These are phyloP conservation scores for Gerris buenoi DNA, from an alignment of 1,140 invertebrate genomes.

Conservation along the genomic window DNA sequence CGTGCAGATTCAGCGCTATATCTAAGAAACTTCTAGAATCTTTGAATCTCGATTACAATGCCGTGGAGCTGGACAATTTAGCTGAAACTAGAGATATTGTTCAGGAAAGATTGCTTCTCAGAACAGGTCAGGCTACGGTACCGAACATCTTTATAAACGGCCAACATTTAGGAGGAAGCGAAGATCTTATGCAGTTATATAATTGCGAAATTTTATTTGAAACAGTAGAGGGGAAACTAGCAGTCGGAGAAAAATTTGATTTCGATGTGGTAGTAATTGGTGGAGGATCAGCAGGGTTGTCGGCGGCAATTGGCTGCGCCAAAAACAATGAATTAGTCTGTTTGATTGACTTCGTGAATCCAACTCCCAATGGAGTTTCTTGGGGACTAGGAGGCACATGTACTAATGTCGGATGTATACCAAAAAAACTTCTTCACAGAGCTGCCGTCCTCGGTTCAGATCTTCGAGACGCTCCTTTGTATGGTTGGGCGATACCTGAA, in stretches of 20 bases:
- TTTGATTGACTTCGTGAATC: constrained; percentile 45
- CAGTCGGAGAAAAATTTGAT: constrained; percentile 30
- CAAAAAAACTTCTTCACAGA: constrained; percentile 54
- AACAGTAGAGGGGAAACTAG: neutral
- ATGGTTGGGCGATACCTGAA: constrained; percentile 33
- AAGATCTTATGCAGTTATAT: neutral
- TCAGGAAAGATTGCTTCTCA: constrained; percentile 55
- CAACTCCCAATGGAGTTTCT: constrained; percentile 33
- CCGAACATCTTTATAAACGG: constrained; percentile 82
- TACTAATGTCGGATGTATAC: constrained; percentile 54
- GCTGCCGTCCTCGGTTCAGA: constrained; percentile 18
- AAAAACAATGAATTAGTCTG: constrained; percentile 40
- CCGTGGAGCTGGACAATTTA: constrained; percentile 1
- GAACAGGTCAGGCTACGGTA: constrained; percentile 74
- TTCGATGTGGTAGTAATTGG: constrained; percentile 52
- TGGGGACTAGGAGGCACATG: constrained; percentile 49
- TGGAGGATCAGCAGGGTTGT: constrained; percentile 47
- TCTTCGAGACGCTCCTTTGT: constrained; percentile 32
- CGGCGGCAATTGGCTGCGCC: constrained; percentile 41
- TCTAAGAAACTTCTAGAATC: neutral
- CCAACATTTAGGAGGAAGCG: constrained; percentile 66
- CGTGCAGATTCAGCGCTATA: too few relatives aligned
- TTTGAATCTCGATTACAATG: neutral
- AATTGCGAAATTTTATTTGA: neutral
- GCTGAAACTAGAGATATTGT: constrained; percentile 56